A percentile compares a stretch with the other conserved stretches of the same genome.
Evolutionary conservation across 2,888 invertebrate genomes (phyloP).

Genomic region (Eupithecia pulchellata): DNA sequence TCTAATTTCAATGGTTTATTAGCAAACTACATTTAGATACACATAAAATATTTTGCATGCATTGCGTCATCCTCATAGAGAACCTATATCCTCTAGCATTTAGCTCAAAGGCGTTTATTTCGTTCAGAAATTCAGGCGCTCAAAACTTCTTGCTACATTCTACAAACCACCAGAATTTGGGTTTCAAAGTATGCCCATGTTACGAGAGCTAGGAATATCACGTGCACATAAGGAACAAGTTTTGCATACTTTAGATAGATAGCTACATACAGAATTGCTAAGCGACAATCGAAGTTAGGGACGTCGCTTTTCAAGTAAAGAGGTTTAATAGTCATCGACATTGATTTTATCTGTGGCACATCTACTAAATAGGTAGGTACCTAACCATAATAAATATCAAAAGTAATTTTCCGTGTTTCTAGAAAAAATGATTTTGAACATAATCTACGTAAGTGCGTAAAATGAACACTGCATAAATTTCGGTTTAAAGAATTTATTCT

Average conservation of each 20-base stretch:
- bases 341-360: no score
- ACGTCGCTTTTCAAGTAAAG: no score
- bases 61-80: background rate
- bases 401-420: no score
- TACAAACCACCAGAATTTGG: background rate
- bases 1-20: no score
- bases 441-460: no score
- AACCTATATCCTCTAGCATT: background rate
- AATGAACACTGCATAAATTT: no score
- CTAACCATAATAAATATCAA: no score
- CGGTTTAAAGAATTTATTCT: no score
- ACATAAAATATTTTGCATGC: background rate
- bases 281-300: background rate
- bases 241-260: background rate
- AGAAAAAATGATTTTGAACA: no score
- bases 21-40: no score
- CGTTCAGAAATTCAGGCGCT: background rate
- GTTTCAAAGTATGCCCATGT: constrained; percentile 4
- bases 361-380: no score
- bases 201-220: constrained; percentile 1
- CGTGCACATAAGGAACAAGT: background rate
- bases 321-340: no score
- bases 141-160: background rate
- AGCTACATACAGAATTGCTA: background rate
- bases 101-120: background rate